Evolutionary conservation across 1,140 invertebrate species (phyloP).

Genomic region (Acyrthosiphon pisum): DNA sequence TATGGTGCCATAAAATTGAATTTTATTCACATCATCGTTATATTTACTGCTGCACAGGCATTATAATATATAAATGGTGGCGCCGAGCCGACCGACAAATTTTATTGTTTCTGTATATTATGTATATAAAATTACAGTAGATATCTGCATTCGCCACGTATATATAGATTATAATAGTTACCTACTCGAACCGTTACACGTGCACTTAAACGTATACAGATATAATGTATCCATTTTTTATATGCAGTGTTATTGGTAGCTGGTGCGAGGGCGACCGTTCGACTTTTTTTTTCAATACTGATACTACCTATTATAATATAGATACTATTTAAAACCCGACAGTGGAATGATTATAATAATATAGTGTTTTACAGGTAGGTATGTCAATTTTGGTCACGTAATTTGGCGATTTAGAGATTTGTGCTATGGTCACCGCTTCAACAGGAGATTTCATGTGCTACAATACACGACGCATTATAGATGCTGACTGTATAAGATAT

Average conservation of each 20-base stretch:
- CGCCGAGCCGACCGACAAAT: neutral
- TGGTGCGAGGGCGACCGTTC: neutral
- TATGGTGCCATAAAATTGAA: neutral
- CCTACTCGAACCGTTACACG: neutral
- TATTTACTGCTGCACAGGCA: neutral
- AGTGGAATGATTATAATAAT: neutral
- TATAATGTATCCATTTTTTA: neutral
- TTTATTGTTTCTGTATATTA: neutral
- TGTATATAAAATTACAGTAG: neutral
- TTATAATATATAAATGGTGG: neutral
- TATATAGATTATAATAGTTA: neutral
- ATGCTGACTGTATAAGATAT: no score
- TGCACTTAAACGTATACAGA: neutral
- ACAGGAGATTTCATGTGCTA: no score
- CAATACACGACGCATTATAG: no score
- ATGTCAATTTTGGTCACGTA: neutral
- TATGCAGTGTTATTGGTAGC: neutral
- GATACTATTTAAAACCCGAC: neutral
- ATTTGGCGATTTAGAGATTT: no score
- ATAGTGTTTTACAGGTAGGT: neutral
- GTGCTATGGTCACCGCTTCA: no score
- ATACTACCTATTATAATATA: neutral
- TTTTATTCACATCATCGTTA: neutral
- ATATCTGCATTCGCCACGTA: neutral
- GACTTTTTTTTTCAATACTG: neutral